These are phyloP conservation scores for Microtus pennsylvanicus DNA, from an alignment of 2,113 vertebrate genomes.

Conservation along the genomic window DNA sequence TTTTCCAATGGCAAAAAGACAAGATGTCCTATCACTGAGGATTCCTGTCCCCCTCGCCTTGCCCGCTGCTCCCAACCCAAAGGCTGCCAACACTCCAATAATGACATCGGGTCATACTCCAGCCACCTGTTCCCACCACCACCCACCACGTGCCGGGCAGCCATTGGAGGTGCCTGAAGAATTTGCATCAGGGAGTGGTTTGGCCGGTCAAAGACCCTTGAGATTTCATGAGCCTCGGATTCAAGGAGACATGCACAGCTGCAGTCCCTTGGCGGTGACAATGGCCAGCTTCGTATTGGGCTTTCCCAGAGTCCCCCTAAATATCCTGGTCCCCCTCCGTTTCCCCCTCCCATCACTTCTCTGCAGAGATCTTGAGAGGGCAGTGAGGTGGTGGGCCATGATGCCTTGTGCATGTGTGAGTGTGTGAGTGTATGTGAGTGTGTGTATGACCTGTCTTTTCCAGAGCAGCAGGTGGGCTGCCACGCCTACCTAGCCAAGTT, in stretches of 20 bases:
- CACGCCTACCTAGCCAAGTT: not conserved
- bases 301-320: not conserved
- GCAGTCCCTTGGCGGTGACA: not conserved
- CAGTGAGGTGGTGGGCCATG: not conserved
- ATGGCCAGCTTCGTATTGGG: not conserved
- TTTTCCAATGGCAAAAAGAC: conserved; percentile 84
- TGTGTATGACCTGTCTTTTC: not conserved
- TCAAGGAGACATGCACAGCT: conserved; percentile 54
- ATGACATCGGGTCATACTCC: not conserved
- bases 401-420: not conserved
- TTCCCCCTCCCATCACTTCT: not conserved
- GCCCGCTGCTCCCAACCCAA: not conserved
- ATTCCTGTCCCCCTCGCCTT: conserved; percentile 5
- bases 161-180: not conserved
- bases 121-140: conserved; percentile 73
- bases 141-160: not conserved
- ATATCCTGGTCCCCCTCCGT: not conserved
- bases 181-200: not conserved
- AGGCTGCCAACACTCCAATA: conserved; percentile 67
- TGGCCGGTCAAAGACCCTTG: not conserved
- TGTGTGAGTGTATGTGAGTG: not conserved
- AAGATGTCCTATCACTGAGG: conserved; percentile 67
- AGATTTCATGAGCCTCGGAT: not conserved
- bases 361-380: not conserved
- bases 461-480: not conserved